Conservation (phyloP, 1,140 invertebrate species). For the Berghia stephanieae region DNA sequence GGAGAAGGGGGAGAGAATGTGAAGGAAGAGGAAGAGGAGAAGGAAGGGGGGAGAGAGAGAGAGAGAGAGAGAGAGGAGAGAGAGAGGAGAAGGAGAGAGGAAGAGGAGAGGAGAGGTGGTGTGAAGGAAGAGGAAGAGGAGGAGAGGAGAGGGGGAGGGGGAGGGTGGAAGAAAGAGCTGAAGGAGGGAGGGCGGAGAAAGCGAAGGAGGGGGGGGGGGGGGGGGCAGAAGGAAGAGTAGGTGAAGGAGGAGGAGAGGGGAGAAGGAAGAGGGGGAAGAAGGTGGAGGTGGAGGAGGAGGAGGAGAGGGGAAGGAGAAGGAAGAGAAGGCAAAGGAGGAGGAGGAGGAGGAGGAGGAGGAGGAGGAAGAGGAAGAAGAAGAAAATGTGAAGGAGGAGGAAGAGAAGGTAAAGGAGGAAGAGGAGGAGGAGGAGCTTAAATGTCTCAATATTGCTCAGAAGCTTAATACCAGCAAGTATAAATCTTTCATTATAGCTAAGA, state of each 20-base stretch:
- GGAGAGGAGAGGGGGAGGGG: neutral
- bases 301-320: neutral
- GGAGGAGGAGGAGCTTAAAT: too few relatives aligned
- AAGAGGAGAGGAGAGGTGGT: neutral
- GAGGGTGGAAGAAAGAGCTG: neutral
- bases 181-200: neutral
- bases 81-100: neutral
- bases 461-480: too few relatives aligned
- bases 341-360: neutral
- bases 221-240: neutral
- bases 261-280: neutral
- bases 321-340: neutral
- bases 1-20: slow-evolving; percentile 8
- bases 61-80: slow-evolving; percentile 22
- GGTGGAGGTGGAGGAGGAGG: neutral
- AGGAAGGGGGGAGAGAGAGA: slow-evolving; percentile 2
- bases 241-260: neutral
- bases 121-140: neutral
- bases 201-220: too few relatives aligned
- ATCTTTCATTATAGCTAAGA: too few relatives aligned
- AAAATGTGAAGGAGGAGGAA: neutral
- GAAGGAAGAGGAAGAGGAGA: neutral
- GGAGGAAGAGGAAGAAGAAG: neutral
- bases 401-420: neutral
- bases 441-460: too few relatives aligned